Percentiles rank a stretch among this genome's conserved stretches.
phyloP scores from a whole-genome alignment of 2,797 vertebrate genomes.

The Rhinichthys osculus region DNA sequence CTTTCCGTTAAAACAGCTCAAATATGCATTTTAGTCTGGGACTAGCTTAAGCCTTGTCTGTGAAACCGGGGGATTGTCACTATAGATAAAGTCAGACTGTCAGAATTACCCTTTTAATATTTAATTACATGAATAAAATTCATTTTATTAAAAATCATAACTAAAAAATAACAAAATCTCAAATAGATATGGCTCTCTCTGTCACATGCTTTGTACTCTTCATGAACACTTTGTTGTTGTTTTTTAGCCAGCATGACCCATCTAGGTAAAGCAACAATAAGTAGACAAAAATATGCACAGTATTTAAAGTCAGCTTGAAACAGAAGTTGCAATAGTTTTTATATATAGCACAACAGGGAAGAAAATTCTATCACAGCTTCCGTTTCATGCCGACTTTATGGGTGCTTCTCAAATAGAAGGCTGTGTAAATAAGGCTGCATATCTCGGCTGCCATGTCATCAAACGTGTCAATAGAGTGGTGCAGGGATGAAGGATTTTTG shows the following conservation, averaged over 20 bases:
- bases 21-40: not conserved
- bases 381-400: too few species aligned
- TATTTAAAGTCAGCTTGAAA: not conserved
- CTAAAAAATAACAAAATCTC: not conserved
- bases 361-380: too few species aligned
- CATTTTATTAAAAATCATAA: not conserved
- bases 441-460: too few species aligned
- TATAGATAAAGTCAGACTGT: too few species aligned
- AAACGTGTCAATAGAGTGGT: too few species aligned
- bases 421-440: too few species aligned
- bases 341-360: too few species aligned
- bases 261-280: not conserved
- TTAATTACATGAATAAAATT: too few species aligned
- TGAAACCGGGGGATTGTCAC: not conserved
- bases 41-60: not conserved
- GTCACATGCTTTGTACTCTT: not conserved
- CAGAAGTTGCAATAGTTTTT: too few species aligned
- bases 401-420: too few species aligned
- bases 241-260: not conserved
- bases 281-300: not conserved
- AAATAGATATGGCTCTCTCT: not conserved
- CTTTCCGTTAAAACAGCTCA: not conserved
- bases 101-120: too few species aligned
- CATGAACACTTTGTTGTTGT: not conserved
- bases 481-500: not conserved